phyloP scores from a whole-genome alignment of 1,140 invertebrate species.

The Drosophila pseudoananassae region DNA sequence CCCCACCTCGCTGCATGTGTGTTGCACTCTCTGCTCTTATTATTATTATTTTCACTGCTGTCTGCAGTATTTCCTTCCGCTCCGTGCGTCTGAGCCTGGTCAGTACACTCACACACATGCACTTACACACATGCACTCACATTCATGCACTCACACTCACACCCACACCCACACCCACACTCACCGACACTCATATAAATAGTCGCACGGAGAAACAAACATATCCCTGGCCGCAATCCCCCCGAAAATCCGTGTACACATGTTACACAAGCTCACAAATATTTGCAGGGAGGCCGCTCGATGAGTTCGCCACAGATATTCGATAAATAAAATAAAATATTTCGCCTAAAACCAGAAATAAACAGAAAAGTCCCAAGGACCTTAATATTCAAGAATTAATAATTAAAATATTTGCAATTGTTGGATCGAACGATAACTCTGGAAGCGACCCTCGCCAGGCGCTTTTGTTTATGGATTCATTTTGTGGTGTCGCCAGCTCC shows the following conservation, averaged over 20 bases:
- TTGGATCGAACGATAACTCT: background rate
- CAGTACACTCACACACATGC: constrained; percentile 4
- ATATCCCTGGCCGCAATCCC: constrained; percentile 38
- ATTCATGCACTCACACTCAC: background rate
- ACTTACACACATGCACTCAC: background rate
- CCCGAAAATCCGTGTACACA: constrained; percentile 48
- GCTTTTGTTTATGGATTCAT: constrained; percentile 31
- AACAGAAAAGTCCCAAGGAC: background rate
- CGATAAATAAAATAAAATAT: background rate
- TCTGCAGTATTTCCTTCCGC: constrained; percentile 61
- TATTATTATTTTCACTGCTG: constrained; percentile 67
- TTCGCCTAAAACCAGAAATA: background rate
- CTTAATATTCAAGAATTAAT: too few species aligned
- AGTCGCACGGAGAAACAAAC: constrained; percentile 19
- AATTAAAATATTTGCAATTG: too few species aligned
- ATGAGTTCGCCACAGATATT: background rate
- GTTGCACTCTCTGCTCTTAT: constrained; percentile 41
- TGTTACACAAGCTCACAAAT: constrained; percentile 39
- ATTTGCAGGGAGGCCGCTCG: constrained; percentile 5
- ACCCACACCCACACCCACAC: background rate
- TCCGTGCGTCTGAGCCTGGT: constrained; percentile 39
- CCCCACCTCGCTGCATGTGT: background rate
- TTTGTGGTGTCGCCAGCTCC: constrained; percentile 16
- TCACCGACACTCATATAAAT: constrained; percentile 1
- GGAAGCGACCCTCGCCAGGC: constrained; percentile 16